A percentile compares a stretch with the other conserved stretches of the same genome.
Conservation (phyloP, 2,888 invertebrate species). For the Scaptomyza cyrtandrae region DNA sequence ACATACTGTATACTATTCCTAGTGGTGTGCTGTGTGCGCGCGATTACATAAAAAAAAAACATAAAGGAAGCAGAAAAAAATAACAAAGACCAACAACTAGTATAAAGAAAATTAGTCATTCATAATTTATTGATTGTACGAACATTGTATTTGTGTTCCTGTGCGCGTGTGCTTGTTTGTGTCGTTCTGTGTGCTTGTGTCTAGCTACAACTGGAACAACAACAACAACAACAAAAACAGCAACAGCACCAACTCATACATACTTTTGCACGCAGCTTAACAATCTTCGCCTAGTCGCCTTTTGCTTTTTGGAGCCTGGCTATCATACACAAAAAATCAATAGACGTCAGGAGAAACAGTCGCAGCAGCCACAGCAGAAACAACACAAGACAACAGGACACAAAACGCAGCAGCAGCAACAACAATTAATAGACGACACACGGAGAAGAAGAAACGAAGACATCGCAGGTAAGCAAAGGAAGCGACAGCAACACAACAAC, state of each 20-base stretch:
- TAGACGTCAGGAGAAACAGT: conserved; percentile 38
- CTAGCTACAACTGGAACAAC: neutral
- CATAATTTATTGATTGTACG: conserved; percentile 65
- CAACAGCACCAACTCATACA: conserved; percentile 27
- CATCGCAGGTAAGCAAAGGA: conserved; percentile 42
- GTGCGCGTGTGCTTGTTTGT: conserved; percentile 14
- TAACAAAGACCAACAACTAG: conserved; percentile 30
- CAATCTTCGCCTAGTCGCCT: conserved; percentile 51
- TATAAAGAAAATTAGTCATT: conserved; percentile 48
- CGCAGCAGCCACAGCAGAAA: conserved; percentile 18
- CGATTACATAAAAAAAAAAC: conserved; percentile 53
- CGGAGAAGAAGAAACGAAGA: conserved; percentile 9
- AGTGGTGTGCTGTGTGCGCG: conserved; percentile 23
- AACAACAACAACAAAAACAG: conserved; percentile 6
- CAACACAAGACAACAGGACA: conserved; percentile 38
- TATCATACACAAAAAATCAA: conserved; percentile 50
- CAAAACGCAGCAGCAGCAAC: conserved; percentile 29
- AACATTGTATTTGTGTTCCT: conserved; percentile 6
- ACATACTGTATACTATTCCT: neutral
- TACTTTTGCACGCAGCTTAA: conserved; percentile 45
- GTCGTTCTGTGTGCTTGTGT: conserved; percentile 1
- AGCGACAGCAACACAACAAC: conserved; percentile 25
- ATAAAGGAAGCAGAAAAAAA: conserved; percentile 7
- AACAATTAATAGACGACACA: conserved; percentile 44
- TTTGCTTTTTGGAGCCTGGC: conserved; percentile 40